Conservation (phyloP, 2,113 vertebrate genomes). For the Micronycteris hirsuta region DNA sequence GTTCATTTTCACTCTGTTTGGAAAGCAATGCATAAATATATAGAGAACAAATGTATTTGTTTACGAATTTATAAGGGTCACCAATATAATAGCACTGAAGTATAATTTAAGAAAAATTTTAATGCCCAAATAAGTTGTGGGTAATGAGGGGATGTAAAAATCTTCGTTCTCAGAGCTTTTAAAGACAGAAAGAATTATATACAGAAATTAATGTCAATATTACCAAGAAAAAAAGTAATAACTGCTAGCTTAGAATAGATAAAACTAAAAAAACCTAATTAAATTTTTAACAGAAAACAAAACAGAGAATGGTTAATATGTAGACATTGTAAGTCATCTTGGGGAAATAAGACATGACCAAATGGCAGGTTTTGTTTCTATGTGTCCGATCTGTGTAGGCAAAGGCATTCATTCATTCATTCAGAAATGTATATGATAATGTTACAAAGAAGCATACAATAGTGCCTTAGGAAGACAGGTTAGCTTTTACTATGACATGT, state of each 20-base stretch:
- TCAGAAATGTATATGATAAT: conserved; percentile 6
- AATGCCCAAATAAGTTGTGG: conserved; percentile 76
- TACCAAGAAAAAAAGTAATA: conserved; percentile 36
- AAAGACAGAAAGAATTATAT: conserved; percentile 76
- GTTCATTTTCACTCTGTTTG: conserved; percentile 80
- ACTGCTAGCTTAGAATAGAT: conserved; percentile 46
- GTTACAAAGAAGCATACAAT: background rate
- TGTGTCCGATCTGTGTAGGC: background rate
- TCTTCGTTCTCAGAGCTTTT: conserved; percentile 76
- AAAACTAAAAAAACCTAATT: conserved; percentile 48
- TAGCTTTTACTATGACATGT: background rate
- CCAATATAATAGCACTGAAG: conserved; percentile 65
- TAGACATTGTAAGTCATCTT: conserved; percentile 30
- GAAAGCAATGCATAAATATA: conserved; percentile 77
- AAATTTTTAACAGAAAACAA: conserved; percentile 56
- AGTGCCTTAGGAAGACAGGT: background rate
- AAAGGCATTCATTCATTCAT: background rate
- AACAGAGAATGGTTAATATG: conserved; percentile 44
- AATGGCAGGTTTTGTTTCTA: background rate
- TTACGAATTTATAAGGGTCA: conserved; percentile 80
- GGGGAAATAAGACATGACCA: background rate
- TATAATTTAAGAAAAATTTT: conserved; percentile 79
- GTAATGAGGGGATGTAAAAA: conserved; percentile 67
- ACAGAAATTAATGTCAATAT: conserved; percentile 75
- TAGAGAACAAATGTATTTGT: conserved; percentile 82